Conservation (phyloP, 2,888 invertebrate genomes). For the Eilema griseolum region DNA sequence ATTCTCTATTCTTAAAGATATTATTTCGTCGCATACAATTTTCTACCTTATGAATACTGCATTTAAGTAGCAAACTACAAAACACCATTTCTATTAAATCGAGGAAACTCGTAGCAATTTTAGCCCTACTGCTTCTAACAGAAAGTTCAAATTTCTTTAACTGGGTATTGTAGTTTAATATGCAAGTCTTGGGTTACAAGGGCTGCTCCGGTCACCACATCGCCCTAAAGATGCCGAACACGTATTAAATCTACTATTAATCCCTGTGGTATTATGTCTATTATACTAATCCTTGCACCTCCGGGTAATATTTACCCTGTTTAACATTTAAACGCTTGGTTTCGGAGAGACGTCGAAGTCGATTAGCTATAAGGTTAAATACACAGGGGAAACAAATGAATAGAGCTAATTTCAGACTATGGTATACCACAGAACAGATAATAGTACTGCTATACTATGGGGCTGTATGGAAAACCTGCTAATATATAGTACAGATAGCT, state of each 20-base stretch:
- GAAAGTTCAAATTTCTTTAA: slow-evolving; percentile 16
- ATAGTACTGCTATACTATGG: too few relatives aligned
- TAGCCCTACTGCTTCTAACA: background rate
- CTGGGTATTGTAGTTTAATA: slow-evolving; percentile 16
- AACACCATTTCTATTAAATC: slow-evolving; percentile 3
- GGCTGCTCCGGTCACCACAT: slow-evolving; percentile 35
- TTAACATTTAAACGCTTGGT: slow-evolving; percentile 46
- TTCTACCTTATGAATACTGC: slow-evolving; percentile 12
- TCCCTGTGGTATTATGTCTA: slow-evolving; percentile 42
- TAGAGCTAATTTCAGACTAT: too few relatives aligned
- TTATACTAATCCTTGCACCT: slow-evolving; percentile 40
- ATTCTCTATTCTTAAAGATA: slow-evolving; percentile 21
- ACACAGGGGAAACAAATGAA: background rate
- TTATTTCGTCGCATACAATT: slow-evolving; percentile 11
- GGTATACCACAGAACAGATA: too few relatives aligned
- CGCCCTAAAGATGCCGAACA: slow-evolving; percentile 36
- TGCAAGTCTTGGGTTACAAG: slow-evolving; percentile 19
- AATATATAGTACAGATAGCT: too few relatives aligned
- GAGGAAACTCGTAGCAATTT: slow-evolving; percentile 9
- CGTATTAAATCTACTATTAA: slow-evolving; percentile 49
- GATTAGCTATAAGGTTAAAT: slow-evolving; percentile 9
- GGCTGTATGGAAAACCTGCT: too few relatives aligned
- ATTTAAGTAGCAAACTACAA: slow-evolving; percentile 16
- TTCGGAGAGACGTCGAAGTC: slow-evolving; percentile 24
- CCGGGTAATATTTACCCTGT: slow-evolving; percentile 44